Percentiles rank a stretch among this genome's conserved stretches.
phyloP scores from a whole-genome alignment of 1,140 invertebrate species.

The Ctenoplectra terminalis region DNA sequence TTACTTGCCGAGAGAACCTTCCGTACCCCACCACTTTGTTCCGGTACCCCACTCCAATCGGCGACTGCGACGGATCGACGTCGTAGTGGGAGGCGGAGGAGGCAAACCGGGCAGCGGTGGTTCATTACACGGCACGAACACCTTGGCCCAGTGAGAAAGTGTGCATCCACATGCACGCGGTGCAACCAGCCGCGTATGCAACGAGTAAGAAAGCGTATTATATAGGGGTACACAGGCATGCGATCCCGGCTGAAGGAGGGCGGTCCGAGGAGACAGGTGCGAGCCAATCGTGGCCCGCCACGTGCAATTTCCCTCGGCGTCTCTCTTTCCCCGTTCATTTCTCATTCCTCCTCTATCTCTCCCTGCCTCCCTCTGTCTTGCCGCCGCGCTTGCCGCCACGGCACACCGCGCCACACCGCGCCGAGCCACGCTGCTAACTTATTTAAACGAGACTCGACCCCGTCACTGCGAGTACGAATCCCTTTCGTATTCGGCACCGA shows the following conservation, averaged over 20 bases:
- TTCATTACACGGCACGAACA: constrained; percentile 69
- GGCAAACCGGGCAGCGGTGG: constrained; percentile 53
- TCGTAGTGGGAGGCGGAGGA: constrained; percentile 45
- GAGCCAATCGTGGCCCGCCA: constrained; percentile 79
- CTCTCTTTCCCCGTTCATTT: constrained; percentile 44
- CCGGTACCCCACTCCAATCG: constrained; percentile 52
- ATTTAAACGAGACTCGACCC: constrained; percentile 69
- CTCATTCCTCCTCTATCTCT: constrained; percentile 46
- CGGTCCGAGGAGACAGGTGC: constrained; percentile 80
- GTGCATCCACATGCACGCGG: constrained; percentile 62
- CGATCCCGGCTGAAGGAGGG: constrained; percentile 74
- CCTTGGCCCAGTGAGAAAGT: constrained; percentile 58
- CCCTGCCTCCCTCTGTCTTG: constrained; percentile 20
- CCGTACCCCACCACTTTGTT: constrained; percentile 58
- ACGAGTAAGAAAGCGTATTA: constrained; percentile 70
- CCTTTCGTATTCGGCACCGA: constrained; percentile 62
- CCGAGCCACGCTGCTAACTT: constrained; percentile 66
- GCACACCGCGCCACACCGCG: constrained; percentile 14
- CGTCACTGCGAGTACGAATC: constrained; percentile 68
- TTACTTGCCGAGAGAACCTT: constrained; percentile 50
- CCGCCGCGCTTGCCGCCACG: constrained; percentile 5
- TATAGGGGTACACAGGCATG: constrained; percentile 70
- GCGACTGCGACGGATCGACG: constrained; percentile 41
- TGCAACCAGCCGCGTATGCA: constrained; percentile 65
- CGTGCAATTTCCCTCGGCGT: constrained; percentile 77